Conservation (phyloP, 2,888 invertebrate genomes). For the Drosophila helvetica region DNA sequence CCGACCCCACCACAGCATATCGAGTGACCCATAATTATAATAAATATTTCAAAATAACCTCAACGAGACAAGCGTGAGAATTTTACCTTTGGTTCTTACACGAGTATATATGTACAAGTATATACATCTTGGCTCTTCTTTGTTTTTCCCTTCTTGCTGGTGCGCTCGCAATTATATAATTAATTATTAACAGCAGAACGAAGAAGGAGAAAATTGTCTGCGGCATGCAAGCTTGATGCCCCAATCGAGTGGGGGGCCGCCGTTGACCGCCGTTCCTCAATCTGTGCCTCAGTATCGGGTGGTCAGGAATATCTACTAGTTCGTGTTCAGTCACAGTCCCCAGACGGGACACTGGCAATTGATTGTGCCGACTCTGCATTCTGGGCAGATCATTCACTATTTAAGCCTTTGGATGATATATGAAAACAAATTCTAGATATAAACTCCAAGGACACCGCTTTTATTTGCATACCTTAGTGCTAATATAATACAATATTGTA, state of each 20-base stretch:
- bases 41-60: conserved; percentile 65
- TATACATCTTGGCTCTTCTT: background rate
- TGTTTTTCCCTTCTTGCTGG: conserved; percentile 33
- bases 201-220: conserved; percentile 65
- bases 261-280: too few species aligned
- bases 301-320: too few species aligned
- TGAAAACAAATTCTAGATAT: too few species aligned
- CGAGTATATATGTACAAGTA: too few species aligned
- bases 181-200: conserved; percentile 66
- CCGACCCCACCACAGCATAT: background rate
- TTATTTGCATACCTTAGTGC: too few species aligned
- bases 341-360: too few species aligned
- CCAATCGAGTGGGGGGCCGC: background rate
- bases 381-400: too few species aligned
- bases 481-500: too few species aligned
- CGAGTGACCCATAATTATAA: conserved; percentile 60
- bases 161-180: conserved; percentile 68
- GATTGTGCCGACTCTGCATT: too few species aligned
- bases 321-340: too few species aligned
- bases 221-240: conserved; percentile 58
- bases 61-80: conserved; percentile 69
- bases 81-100: conserved; percentile 44
- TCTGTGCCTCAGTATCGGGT: background rate
- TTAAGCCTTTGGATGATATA: too few species aligned
- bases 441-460: too few species aligned